phyloP scores from a whole-genome alignment of 2,888 invertebrate genomes.

The Pantelozetes paolii region DNA sequence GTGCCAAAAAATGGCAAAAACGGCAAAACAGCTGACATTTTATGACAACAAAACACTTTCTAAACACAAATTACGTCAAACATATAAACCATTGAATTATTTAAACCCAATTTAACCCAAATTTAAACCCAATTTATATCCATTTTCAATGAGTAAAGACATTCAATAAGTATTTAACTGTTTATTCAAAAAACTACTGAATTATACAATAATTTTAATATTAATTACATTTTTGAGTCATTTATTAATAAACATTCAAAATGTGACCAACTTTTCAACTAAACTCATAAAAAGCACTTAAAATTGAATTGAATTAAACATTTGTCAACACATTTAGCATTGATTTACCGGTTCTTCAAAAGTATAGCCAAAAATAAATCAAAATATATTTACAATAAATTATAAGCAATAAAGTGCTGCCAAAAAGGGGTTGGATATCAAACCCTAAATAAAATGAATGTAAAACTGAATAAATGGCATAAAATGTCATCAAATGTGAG shows the following conservation, averaged over 20 bases:
- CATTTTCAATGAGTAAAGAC: no score
- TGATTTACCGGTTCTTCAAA: conserved; percentile 24
- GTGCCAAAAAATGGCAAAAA: not conserved
- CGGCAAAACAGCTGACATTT: conserved; percentile 31
- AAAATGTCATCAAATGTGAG: not conserved
- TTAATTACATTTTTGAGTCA: conserved; percentile 25
- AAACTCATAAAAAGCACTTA: conserved; percentile 6
- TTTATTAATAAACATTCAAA: not conserved
- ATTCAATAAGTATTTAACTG: not conserved
- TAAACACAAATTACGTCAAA: conserved; percentile 22
- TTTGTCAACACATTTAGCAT: not conserved
- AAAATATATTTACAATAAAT: conserved; percentile 23
- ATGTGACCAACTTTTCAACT: not conserved
- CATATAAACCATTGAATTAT: not conserved
- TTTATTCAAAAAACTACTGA: not conserved
- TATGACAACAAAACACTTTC: not conserved
- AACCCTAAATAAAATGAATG: not conserved
- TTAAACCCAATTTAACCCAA: not conserved
- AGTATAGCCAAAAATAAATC: not conserved
- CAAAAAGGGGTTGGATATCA: not conserved
- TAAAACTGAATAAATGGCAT: not conserved
- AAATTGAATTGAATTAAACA: not conserved
- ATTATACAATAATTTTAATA: not conserved
- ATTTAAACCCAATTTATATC: no score
- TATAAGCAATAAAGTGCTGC: not conserved